Evolutionary conservation across 2,888 invertebrate species (phyloP).

Genomic region (Zootermopsis nevadensis): DNA sequence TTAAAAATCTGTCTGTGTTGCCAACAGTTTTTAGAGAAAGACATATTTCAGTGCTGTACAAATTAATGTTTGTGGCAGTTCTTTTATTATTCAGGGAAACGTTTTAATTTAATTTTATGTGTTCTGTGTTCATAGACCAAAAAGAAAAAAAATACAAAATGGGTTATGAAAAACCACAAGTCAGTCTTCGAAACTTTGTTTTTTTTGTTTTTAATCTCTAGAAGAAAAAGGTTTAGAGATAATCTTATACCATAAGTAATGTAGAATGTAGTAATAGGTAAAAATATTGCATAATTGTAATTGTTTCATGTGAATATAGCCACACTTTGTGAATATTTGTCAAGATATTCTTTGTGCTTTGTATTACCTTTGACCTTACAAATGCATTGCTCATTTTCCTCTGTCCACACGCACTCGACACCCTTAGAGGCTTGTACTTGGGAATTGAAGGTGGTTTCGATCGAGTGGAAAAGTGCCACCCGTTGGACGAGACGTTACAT

Average conservation of each 20-base stretch:
- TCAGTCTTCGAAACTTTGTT: slow-evolving; percentile 50
- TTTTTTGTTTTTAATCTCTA: slow-evolving; percentile 46
- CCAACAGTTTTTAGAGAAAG: slow-evolving; percentile 46
- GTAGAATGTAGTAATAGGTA: slow-evolving; percentile 49
- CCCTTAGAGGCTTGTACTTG: too few species aligned
- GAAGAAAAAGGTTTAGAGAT: slow-evolving; percentile 45
- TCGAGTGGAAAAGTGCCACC: too few species aligned
- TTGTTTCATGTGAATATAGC: slow-evolving; percentile 53
- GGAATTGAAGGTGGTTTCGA: too few species aligned
- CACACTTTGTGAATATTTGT: slow-evolving; percentile 52
- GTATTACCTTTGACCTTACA: background rate
- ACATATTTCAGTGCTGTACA: slow-evolving; percentile 50
- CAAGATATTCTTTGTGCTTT: slow-evolving; percentile 32
- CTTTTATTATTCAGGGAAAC: slow-evolving; percentile 49
- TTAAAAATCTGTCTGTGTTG: slow-evolving; percentile 49
- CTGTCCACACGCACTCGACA: too few species aligned
- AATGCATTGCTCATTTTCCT: too few species aligned
- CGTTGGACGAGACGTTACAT: too few species aligned
- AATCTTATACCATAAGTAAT: slow-evolving; percentile 48
- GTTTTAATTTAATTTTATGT: slow-evolving; percentile 47
- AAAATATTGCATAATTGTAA: slow-evolving; percentile 51
- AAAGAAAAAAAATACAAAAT: slow-evolving; percentile 40
- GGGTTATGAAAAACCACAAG: slow-evolving; percentile 39
- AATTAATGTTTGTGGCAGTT: slow-evolving; percentile 46
- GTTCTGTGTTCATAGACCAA: slow-evolving; percentile 51